phyloP scores from a whole-genome alignment of 2,113 vertebrate species.

The Mormoops blainvillei region DNA sequence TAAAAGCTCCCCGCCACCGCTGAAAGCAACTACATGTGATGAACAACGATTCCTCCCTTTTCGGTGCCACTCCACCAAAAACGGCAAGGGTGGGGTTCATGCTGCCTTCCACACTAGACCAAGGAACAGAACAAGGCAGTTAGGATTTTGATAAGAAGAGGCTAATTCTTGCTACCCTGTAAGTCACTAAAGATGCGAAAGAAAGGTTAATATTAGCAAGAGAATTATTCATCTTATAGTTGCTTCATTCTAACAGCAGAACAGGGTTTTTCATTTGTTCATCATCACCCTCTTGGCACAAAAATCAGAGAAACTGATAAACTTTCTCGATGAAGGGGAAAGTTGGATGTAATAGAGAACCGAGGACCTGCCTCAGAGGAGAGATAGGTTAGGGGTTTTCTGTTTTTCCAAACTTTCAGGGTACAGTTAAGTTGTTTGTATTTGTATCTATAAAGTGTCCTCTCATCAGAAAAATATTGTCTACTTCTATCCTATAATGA shows the following conservation, averaged over 20 bases:
- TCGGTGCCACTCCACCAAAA: neutral
- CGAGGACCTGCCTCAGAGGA: neutral
- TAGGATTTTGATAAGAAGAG: neutral
- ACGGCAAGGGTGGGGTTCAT: neutral
- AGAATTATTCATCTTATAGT: neutral
- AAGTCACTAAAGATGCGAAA: neutral
- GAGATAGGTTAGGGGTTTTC: neutral
- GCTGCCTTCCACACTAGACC: neutral
- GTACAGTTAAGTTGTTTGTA: neutral
- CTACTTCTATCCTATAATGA: neutral
- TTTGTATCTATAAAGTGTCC: neutral
- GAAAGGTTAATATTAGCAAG: neutral
- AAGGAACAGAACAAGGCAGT: neutral
- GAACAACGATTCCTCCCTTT: neutral
- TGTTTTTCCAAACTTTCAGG: neutral
- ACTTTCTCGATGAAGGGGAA: neutral
- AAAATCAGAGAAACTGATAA: neutral
- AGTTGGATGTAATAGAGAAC: accelerated
- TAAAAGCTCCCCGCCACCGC: neutral
- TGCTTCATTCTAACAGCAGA: neutral
- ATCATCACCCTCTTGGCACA: neutral
- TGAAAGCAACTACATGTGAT: neutral
- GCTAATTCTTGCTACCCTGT: neutral
- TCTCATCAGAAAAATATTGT: neutral
- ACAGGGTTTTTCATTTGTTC: neutral